phyloP scores from a whole-genome alignment of 2,113 vertebrate genomes.

The Chinchilla lanigera region DNA sequence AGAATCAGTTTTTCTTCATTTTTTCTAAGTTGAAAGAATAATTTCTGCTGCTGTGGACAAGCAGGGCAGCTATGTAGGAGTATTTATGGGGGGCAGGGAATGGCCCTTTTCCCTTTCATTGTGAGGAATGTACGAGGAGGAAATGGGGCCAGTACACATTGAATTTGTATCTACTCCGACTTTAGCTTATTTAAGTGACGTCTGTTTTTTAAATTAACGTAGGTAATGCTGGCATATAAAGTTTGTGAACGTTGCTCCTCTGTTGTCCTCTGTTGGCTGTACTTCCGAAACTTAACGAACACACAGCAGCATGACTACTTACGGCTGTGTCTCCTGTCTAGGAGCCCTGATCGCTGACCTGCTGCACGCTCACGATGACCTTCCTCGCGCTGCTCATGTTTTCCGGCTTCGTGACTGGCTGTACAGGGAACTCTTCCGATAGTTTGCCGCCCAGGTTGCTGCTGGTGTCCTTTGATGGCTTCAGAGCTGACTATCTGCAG shows the following conservation, averaged over 20 bases:
- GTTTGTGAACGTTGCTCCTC: background rate
- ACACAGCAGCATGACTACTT: background rate
- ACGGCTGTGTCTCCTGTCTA: conserved; percentile 71
- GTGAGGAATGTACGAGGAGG: background rate
- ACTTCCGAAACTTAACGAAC: conserved; percentile 28
- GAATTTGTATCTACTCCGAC: background rate
- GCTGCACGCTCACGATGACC: conserved; percentile 72
- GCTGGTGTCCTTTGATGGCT: conserved; percentile 97
- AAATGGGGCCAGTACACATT: background rate
- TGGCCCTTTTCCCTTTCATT: background rate
- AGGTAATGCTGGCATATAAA: background rate
- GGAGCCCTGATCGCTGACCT: conserved; percentile 66
- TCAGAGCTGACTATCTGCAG: conserved; percentile 95
- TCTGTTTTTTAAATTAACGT: background rate
- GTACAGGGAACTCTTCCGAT: conserved; percentile 3
- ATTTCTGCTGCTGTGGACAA: background rate
- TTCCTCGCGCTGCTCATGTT: conserved; percentile 60
- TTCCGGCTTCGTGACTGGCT: conserved; percentile 70
- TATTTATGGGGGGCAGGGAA: background rate
- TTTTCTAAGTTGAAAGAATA: conserved; percentile 10
- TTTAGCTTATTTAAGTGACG: background rate
- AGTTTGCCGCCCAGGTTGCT: conserved; percentile 85
- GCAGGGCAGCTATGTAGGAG: background rate
- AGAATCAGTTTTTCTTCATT: conserved; percentile 19
- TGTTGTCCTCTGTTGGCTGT: background rate